phyloP scores from a whole-genome alignment of 2,888 invertebrate genomes.

The Allygus modestus region DNA sequence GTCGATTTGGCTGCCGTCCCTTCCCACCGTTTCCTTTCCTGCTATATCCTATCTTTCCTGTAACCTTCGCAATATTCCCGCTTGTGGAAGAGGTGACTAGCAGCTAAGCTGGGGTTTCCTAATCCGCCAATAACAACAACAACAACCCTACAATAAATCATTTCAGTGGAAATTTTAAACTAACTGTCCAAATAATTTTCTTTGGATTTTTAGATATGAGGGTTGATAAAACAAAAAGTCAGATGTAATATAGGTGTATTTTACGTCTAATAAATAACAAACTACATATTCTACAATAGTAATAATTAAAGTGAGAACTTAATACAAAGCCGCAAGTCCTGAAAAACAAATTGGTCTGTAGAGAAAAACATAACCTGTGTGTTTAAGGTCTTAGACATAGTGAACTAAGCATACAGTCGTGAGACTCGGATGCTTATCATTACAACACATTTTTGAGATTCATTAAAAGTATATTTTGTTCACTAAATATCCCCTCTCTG shows the following conservation, averaged over 20 bases:
- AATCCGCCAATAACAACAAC: no score
- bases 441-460: neutral
- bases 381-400: neutral
- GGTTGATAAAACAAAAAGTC: neutral
- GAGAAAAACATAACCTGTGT: slow-evolving; percentile 27
- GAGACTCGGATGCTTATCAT: neutral
- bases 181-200: no score
- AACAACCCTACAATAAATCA: no score
- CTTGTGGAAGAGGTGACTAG: no score
- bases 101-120: no score
- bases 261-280: slow-evolving; percentile 57
- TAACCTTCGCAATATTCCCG: no score
- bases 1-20: no score
- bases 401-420: neutral
- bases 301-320: slow-evolving; percentile 51
- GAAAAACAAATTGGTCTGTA: slow-evolving; percentile 53
- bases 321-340: slow-evolving; percentile 59
- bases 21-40: no score
- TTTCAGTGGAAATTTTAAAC: no score
- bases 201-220: no score
- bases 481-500: no score
- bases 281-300: slow-evolving; percentile 49
- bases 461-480: neutral
- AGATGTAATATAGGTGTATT: slow-evolving; percentile 26
- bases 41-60: no score